These are phyloP conservation scores for Chaetophractus vellerosus DNA, from an alignment of 2,797 vertebrate species.

Conservation along the genomic window DNA sequence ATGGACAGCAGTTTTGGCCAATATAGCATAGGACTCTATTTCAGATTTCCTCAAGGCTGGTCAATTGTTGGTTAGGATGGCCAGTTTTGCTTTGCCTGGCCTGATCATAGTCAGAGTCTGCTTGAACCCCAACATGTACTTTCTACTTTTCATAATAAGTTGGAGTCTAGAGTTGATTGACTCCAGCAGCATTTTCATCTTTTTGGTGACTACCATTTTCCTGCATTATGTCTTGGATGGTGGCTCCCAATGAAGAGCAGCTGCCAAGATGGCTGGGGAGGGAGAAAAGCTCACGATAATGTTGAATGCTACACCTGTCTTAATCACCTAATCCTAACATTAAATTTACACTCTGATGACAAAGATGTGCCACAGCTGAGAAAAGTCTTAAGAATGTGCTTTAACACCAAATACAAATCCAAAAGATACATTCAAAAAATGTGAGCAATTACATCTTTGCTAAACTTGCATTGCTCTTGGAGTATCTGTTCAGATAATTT, in stretches of 20 bases:
- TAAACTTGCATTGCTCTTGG: not conserved
- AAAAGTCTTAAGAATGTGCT: not conserved
- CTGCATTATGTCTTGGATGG: not conserved
- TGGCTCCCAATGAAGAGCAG: not conserved
- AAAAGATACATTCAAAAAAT: not conserved
- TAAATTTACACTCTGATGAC: not conserved
- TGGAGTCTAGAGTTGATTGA: not conserved
- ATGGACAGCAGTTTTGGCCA: not conserved
- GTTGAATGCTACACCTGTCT: not conserved
- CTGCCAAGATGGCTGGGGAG: not conserved
- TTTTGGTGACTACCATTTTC: not conserved
- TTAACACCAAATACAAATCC: not conserved
- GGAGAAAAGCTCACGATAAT: not conserved
- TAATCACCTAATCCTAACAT: not conserved
- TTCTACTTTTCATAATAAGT: not conserved
- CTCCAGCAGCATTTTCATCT: not conserved
- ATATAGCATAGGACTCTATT: too few relatives aligned
- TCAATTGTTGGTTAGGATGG: not conserved
- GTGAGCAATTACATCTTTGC: not conserved
- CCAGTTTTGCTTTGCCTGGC: not conserved
- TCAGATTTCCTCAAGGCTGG: too few relatives aligned
- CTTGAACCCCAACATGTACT: not conserved
- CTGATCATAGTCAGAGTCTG: not conserved
- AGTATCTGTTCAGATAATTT: not conserved
- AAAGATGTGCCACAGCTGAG: not conserved